phyloP scores from a whole-genome alignment of 2,888 invertebrate species.

The Catocala fraxini region DNA sequence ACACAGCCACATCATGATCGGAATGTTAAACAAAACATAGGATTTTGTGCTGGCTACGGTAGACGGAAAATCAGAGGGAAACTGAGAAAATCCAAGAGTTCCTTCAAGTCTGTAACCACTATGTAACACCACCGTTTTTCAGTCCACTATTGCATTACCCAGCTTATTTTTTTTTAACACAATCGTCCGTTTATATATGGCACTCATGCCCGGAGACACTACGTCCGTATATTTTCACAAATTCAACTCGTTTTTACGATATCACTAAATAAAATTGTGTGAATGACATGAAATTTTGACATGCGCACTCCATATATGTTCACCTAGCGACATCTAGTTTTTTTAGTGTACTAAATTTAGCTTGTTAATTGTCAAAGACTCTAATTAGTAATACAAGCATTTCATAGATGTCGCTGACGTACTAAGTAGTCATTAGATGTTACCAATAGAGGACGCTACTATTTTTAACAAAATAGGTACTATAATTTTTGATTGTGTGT shows the following conservation, averaged over 20 bases:
- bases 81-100: conserved; percentile 64
- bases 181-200: conserved; percentile 62
- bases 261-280: conserved; percentile 81
- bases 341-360: conserved; percentile 1
- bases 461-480: too few species aligned
- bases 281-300: conserved; percentile 84
- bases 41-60: conserved; percentile 42
- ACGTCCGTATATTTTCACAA: conserved; percentile 73
- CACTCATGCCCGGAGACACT: conserved; percentile 70
- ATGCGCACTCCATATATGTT: conserved; percentile 74
- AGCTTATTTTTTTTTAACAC: conserved; percentile 56
- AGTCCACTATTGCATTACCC: conserved; percentile 62
- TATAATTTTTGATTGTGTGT: too few species aligned
- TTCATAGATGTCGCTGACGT: conserved; percentile 4
- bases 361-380: not conserved
- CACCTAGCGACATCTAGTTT: conserved; percentile 63
- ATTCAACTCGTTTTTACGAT: conserved; percentile 76
- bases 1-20: conserved; percentile 68
- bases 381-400: conserved; percentile 37
- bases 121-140: conserved; percentile 54
- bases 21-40: conserved; percentile 64
- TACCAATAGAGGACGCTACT: conserved; percentile 52
- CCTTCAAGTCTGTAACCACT: conserved; percentile 57
- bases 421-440: not conserved
- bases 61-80: conserved; percentile 59